A percentile compares a stretch with the other conserved stretches of the same genome.
These are phyloP conservation scores for Erpobdella octoculata DNA, from an alignment of 2,888 invertebrate genomes.

Conservation along the genomic window DNA sequence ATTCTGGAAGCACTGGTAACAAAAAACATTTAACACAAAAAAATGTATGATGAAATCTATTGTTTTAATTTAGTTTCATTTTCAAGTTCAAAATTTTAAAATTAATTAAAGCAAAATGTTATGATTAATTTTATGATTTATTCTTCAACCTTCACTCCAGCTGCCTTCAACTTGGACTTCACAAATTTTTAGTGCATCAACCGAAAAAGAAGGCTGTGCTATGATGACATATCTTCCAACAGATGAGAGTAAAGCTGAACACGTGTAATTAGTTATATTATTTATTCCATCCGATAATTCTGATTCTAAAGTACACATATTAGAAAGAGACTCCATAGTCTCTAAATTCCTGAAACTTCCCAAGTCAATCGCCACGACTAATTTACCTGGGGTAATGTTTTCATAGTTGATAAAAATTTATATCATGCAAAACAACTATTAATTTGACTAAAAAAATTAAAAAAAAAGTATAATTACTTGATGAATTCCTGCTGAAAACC, in stretches of 20 bases:
- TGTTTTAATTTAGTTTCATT: no score
- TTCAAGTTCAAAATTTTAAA: not conserved
- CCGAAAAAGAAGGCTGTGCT: not conserved
- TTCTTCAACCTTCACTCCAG: not conserved
- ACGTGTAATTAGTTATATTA: no score
- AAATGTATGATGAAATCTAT: no score
- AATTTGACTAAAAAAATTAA: not conserved
- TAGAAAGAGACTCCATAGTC: no score
- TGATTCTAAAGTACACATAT: no score
- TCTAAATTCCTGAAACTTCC: no score
- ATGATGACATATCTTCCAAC: not conserved
- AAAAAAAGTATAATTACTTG: not conserved
- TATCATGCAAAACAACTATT: no score
- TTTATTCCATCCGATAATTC: no score
- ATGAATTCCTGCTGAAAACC: not conserved
- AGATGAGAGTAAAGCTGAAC: not conserved
- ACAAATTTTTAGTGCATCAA: not conserved
- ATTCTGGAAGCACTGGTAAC: not conserved
- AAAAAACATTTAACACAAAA: no score
- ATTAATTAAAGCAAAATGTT: not conserved
- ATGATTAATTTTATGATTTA: not conserved
- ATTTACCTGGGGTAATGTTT: no score
- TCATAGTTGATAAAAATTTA: no score
- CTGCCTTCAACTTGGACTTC: not conserved
- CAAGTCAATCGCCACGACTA: no score